These are phyloP conservation scores for Nothoprocta pentlandii DNA, from an alignment of 2,113 vertebrate species.

Conservation along the genomic window DNA sequence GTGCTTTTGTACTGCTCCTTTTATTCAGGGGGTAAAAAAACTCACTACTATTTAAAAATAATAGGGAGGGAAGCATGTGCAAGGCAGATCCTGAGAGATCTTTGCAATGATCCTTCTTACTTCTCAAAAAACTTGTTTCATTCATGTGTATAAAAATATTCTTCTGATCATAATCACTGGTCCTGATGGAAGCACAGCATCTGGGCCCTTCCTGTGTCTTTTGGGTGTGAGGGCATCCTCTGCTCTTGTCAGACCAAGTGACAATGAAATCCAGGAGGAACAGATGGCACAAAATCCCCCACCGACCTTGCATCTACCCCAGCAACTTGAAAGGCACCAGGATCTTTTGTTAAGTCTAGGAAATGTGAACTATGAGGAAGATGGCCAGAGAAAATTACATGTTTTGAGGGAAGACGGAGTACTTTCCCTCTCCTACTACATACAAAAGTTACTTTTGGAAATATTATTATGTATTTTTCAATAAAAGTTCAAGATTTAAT, in stretches of 20 bases:
- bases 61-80: background rate
- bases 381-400: background rate
- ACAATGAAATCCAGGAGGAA: background rate
- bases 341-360: background rate
- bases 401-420: fast-evolving
- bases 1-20: background rate
- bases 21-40: background rate
- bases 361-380: background rate
- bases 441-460: background rate
- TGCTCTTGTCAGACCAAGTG: fast-evolving
- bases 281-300: background rate
- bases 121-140: background rate
- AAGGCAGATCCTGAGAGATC: background rate
- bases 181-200: background rate
- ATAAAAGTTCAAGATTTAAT: background rate
- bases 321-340: background rate
- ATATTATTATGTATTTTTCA: background rate
- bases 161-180: background rate
- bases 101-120: background rate
- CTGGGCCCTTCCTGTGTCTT: background rate
- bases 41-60: background rate
- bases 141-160: background rate
- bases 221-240: fast-evolving
- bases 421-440: background rate
- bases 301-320: background rate